A percentile compares a stretch with the other conserved stretches of the same genome.
phyloP scores from a whole-genome alignment of 2,113 vertebrate genomes.

The Tapirus terrestris region DNA sequence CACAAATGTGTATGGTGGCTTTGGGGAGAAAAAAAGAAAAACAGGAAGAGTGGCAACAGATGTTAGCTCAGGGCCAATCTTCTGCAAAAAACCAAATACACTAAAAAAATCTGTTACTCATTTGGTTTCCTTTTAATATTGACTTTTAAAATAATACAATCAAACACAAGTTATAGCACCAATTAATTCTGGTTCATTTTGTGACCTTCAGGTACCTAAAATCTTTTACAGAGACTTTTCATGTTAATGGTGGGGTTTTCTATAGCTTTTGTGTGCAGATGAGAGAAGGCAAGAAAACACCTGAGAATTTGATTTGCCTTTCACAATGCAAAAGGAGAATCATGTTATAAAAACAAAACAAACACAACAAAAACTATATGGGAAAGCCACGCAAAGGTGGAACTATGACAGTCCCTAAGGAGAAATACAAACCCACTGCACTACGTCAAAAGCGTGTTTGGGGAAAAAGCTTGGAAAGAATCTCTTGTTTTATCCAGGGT shows the following conservation, averaged over 20 bases:
- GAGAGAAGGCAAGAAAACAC: not conserved
- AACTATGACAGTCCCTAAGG: not conserved
- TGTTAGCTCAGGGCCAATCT: too few relatives aligned
- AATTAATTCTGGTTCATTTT: not conserved
- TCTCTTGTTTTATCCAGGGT: not conserved
- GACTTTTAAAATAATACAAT: not conserved
- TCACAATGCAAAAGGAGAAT: not conserved
- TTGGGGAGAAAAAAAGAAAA: too few relatives aligned
- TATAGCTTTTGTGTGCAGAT: not conserved
- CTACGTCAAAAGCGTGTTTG: not conserved
- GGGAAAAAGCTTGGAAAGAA: not conserved
- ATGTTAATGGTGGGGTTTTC: too few relatives aligned
- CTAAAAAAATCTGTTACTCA: too few relatives aligned
- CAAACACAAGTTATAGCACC: not conserved
- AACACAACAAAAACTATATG: not conserved
- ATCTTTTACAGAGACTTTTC: fast-evolving
- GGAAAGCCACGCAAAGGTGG: not conserved
- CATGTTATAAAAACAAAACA: not conserved
- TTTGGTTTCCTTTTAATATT: not conserved
- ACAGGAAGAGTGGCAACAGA: too few relatives aligned
- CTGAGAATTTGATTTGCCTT: not conserved
- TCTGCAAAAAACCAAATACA: too few relatives aligned
- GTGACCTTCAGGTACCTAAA: not conserved
- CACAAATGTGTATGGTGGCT: too few relatives aligned
- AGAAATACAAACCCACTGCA: not conserved